Conservation (phyloP, 1,140 invertebrate genomes). For the Nebria ingens region DNA sequence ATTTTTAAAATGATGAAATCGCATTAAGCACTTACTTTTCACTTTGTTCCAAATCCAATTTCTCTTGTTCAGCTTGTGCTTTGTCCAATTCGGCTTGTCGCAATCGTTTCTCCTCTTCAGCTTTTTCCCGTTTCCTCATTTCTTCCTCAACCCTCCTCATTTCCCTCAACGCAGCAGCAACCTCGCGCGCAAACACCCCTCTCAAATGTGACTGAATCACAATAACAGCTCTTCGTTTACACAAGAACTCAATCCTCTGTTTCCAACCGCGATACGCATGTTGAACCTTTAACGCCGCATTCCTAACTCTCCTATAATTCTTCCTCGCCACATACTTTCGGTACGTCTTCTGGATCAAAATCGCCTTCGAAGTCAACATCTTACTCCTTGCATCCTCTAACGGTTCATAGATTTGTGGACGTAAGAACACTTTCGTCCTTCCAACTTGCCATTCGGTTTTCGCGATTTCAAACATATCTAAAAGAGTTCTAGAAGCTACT, state of each 20-base stretch:
- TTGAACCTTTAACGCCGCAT: slow-evolving; percentile 71
- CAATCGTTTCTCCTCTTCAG: slow-evolving; percentile 52
- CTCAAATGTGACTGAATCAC: slow-evolving; percentile 82
- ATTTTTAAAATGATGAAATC: slow-evolving; percentile 18
- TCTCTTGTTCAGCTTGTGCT: slow-evolving; percentile 31
- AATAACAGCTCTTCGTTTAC: slow-evolving; percentile 72
- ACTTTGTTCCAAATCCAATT: slow-evolving; percentile 38
- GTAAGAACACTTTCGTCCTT: slow-evolving; percentile 80
- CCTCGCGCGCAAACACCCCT: slow-evolving; percentile 82
- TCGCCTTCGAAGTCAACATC: slow-evolving; percentile 57
- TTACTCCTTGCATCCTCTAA: slow-evolving; percentile 69
- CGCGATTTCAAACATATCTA: slow-evolving; percentile 50
- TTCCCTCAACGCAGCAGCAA: slow-evolving; percentile 72
- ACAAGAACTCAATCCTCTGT: slow-evolving; percentile 69
- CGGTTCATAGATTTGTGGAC: slow-evolving; percentile 74
- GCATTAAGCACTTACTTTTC: slow-evolving; percentile 36
- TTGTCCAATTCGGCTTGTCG: slow-evolving; percentile 29
- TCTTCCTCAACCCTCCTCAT: slow-evolving; percentile 89
- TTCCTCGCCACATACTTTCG: slow-evolving; percentile 49
- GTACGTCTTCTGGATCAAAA: slow-evolving; percentile 73
- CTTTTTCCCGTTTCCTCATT: slow-evolving; percentile 55
- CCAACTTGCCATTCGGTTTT: slow-evolving; percentile 84
- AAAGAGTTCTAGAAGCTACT: slow-evolving; percentile 33
- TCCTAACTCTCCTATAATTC: slow-evolving; percentile 55
- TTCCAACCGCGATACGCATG: slow-evolving; percentile 81